Evolutionary conservation across 2,888 invertebrate genomes (phyloP).

Genomic region (Erebia ligea): DNA sequence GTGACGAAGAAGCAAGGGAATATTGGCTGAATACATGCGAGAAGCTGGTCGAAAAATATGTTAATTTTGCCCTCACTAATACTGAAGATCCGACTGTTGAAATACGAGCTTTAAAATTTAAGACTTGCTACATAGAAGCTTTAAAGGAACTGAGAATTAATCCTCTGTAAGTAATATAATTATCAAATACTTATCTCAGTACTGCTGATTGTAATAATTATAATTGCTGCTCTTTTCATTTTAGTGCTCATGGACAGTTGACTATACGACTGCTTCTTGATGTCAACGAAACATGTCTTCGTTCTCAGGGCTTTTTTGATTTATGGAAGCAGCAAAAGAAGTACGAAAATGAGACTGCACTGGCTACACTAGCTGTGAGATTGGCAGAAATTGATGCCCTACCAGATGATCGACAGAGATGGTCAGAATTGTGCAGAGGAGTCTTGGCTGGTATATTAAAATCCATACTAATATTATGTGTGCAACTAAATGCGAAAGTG

Average conservation of each 20-base stretch:
- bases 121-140: slow-evolving; percentile 91
- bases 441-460: slow-evolving; percentile 83
- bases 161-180: slow-evolving; percentile 87
- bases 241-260: slow-evolving; percentile 89
- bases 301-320: slow-evolving; percentile 96
- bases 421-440: slow-evolving; percentile 86
- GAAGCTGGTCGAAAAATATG: slow-evolving; percentile 92
- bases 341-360: slow-evolving; percentile 92
- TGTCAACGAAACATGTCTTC: slow-evolving; percentile 95
- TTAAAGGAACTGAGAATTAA: slow-evolving; percentile 89
- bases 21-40: slow-evolving; percentile 98
- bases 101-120: slow-evolving; percentile 91
- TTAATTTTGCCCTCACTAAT: slow-evolving; percentile 91
- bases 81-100: slow-evolving; percentile 89
- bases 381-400: slow-evolving; percentile 88
- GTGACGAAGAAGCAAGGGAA: slow-evolving; percentile 91
- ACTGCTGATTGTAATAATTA: background rate
- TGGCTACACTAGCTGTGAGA: slow-evolving; percentile 86
- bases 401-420: slow-evolving; percentile 80
- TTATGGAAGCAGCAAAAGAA: slow-evolving; percentile 93
- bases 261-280: slow-evolving; percentile 95
- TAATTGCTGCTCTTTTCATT: slow-evolving; percentile 51
- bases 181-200: background rate
- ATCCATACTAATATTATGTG: too few species aligned
- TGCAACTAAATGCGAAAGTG: too few species aligned